Evolutionary conservation across 2,113 vertebrate species (phyloP).

Genomic region (Pterocles burchelli): DNA sequence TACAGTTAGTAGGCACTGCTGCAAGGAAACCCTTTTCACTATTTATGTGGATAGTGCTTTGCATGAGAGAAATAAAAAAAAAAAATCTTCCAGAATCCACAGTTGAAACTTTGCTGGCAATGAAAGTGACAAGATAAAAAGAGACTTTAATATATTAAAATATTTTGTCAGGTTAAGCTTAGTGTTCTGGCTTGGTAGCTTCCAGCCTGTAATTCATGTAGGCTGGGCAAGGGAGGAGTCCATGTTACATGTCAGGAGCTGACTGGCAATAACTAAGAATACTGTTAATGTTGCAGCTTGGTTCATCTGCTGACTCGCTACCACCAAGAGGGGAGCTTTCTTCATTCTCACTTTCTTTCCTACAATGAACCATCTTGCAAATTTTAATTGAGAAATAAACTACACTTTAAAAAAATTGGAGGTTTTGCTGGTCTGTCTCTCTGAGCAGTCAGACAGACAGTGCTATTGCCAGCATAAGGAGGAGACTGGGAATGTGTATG

Average conservation of each 20-base stretch:
- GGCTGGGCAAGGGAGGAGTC: neutral
- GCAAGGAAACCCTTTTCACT: neutral
- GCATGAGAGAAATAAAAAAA: neutral
- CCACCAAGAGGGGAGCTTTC: neutral
- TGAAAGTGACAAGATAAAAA: neutral
- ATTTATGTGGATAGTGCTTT: neutral
- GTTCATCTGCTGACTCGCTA: neutral
- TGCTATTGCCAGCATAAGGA: neutral
- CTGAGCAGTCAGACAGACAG: neutral
- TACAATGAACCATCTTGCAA: neutral
- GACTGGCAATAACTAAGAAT: neutral
- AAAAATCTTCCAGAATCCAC: neutral
- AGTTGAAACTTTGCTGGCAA: neutral
- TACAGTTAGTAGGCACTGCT: neutral
- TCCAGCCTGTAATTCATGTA: neutral
- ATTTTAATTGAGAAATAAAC: neutral
- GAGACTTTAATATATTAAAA: neutral
- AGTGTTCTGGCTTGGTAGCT: neutral
- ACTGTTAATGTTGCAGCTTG: neutral
- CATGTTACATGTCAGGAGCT: neutral
- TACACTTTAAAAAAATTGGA: accelerated
- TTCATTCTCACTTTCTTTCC: neutral
- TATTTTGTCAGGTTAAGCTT: neutral
- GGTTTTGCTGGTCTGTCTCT: neutral
- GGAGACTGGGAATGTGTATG: neutral